Evolutionary conservation across 2,888 invertebrate genomes (phyloP), one percentile per base, ranked within the genome.

Genomic region (Elegia similella): DNA sequence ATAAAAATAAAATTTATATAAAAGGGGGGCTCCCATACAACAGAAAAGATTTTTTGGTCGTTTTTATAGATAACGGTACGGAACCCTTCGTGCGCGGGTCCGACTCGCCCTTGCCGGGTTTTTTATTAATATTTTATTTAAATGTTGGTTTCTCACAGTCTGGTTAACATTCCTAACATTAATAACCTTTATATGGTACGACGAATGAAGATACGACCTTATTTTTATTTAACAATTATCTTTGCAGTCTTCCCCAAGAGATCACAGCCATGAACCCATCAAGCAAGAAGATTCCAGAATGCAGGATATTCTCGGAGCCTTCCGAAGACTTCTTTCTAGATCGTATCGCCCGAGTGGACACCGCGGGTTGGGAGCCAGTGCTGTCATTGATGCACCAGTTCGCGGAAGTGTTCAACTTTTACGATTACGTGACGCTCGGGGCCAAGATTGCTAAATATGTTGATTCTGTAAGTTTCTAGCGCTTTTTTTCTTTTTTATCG

Each of bases 361-460:
- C 71, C 0, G 75, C 76, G 0, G 78, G 66, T 5, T 90, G 90
- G 89, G 69, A 78, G 54, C 84, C 85, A 0, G 60, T 80, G 7
- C 63, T 81, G 1, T 79, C 67, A 7, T 57, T 88, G 1, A 85
- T 86, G 81, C 82, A 85, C 13, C 81, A 86, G 64, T 76, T 89
- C 52, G 72, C 81, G 0, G 87, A 86, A 48, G 64, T 84, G 50
- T 84, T 85, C 67, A 70, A 77, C 46, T 75, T 68, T 38, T 78
- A 73, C 34, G 88, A 89, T 50, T 86, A 78, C 54, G 65, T 66
- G 8, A 65, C 68, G 0, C 65, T 90, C 1, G 90, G 90, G 0
- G 72, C 85, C 8, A 88, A 84, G 65, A 76, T 90, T 23, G 79
- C 88, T 1, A 82, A 70, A 68, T 88, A 84, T 64, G 69, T 89